phyloP scores from a whole-genome alignment of 2,797 vertebrate genomes.

The Catamblyrhynchus diadema region DNA sequence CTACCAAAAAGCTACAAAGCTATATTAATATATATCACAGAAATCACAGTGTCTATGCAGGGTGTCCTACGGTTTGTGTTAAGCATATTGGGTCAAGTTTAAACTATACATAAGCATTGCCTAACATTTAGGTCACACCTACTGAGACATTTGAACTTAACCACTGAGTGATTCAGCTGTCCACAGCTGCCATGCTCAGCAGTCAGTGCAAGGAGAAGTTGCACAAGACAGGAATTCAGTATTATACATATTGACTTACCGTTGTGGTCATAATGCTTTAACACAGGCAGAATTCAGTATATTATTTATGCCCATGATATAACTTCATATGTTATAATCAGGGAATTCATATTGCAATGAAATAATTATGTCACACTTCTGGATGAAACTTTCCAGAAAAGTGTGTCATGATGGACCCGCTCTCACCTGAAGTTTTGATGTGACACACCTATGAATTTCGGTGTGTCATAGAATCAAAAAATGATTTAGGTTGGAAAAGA shows the following conservation, averaged over 20 bases:
- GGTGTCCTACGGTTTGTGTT: neutral
- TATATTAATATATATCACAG: too few species aligned
- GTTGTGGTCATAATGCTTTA: neutral
- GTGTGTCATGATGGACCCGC: neutral
- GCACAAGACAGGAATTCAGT: neutral
- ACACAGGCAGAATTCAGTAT: neutral
- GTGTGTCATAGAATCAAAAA: neutral
- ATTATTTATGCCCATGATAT: neutral
- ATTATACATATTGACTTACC: neutral
- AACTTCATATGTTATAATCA: neutral
- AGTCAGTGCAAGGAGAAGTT: neutral
- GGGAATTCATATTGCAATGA: neutral
- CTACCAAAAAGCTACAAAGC: neutral
- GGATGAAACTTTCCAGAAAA: neutral
- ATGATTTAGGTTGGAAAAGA: neutral
- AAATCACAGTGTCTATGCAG: too few species aligned
- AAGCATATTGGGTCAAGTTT: neutral
- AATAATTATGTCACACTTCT: neutral
- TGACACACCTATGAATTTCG: neutral
- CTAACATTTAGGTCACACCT: neutral
- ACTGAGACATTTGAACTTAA: neutral
- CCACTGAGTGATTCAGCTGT: neutral
- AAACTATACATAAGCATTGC: neutral
- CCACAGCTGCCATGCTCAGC: neutral
- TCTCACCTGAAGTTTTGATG: neutral